phyloP scores from a whole-genome alignment of 2,797 vertebrate genomes.

The Epinephelus malabaricus region DNA sequence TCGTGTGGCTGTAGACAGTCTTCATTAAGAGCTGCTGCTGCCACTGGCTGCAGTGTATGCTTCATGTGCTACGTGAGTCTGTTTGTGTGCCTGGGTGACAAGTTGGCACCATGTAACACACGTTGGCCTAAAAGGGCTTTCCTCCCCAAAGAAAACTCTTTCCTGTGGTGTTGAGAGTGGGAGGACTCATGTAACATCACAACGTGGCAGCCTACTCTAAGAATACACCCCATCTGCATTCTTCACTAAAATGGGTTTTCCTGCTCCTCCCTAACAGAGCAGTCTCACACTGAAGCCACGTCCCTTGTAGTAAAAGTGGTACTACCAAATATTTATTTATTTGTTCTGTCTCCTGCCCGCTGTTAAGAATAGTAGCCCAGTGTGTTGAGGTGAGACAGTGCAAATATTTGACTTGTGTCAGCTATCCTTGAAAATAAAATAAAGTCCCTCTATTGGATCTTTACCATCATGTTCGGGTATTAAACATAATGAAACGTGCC shows the following conservation, averaged over 20 bases:
- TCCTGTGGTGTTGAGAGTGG: conserved; percentile 69
- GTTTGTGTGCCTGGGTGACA: conserved; percentile 46
- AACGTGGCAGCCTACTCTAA: conserved; percentile 85
- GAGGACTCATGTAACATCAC: conserved; percentile 81
- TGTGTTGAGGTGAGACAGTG: background rate
- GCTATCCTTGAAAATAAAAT: background rate
- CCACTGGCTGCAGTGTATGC: background rate
- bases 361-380: background rate
- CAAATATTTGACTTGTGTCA: background rate
- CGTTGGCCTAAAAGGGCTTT: conserved; percentile 48
- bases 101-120: conserved; percentile 64
- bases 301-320: conserved; percentile 19
- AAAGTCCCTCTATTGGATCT: background rate
- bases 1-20: background rate
- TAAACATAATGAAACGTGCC: background rate
- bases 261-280: conserved; percentile 49
- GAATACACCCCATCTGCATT: conserved; percentile 58
- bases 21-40: background rate
- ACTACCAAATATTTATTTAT: background rate
- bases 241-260: conserved; percentile 43
- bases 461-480: background rate
- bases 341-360: background rate
- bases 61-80: conserved; percentile 29
- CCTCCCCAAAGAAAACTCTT: conserved; percentile 30
- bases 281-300: conserved; percentile 11